Conservation (phyloP, 2,797 vertebrate species). For the Ctenopoma multispine region DNA sequence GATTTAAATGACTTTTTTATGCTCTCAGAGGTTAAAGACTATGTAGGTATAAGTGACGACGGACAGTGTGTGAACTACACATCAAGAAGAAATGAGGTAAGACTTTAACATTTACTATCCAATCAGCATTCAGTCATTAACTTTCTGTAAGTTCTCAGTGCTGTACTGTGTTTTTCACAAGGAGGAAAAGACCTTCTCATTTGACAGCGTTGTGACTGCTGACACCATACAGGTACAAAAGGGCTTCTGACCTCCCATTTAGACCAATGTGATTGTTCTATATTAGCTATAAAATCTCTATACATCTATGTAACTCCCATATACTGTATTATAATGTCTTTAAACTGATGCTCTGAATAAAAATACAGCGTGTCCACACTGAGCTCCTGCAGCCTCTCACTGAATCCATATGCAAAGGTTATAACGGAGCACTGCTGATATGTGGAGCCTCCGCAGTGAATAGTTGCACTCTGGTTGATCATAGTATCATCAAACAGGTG, state of each 20-base stretch:
- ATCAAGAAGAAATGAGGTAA: conserved; percentile 69
- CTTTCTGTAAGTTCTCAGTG: neutral
- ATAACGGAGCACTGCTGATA: conserved; percentile 83
- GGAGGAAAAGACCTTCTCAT: conserved; percentile 72
- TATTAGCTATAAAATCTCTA: neutral
- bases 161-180: conserved; percentile 43
- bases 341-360: conserved; percentile 15
- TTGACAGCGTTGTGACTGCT: conserved; percentile 80
- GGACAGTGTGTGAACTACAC: conserved; percentile 69
- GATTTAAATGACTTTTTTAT: conserved; percentile 6
- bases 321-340: conserved; percentile 1
- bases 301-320: neutral
- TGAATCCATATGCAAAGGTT: conserved; percentile 78
- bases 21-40: conserved; percentile 42
- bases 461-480: conserved; percentile 62
- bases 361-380: conserved; percentile 77
- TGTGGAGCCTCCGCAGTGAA: conserved; percentile 70
- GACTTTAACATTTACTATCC: conserved; percentile 2
- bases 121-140: conserved; percentile 4
- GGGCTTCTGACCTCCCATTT: conserved; percentile 1
- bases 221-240: conserved; percentile 83
- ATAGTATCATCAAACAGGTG: conserved; percentile 83
- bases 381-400: conserved; percentile 79
- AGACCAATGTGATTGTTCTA: neutral
- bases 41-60: conserved; percentile 62